These are phyloP conservation scores for Ellobius talpinus DNA, from an alignment of 2,113 vertebrate genomes.

Conservation along the genomic window DNA sequence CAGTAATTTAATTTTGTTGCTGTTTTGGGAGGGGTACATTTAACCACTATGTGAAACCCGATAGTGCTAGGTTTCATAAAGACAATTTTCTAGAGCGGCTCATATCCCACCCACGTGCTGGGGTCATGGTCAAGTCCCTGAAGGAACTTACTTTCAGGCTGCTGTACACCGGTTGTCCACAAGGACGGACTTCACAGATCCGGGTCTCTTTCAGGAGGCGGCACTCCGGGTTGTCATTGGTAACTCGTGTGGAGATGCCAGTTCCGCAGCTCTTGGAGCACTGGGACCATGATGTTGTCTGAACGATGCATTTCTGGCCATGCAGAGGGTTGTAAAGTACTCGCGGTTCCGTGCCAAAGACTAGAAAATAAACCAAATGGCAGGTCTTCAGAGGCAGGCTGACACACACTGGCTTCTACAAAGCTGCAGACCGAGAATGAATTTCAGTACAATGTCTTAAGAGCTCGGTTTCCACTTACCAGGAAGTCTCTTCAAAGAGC, in stretches of 20 bases:
- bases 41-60: neutral
- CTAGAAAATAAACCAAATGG: slow-evolving; percentile 75
- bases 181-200: slow-evolving; percentile 97
- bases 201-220: slow-evolving; percentile 96
- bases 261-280: slow-evolving; percentile 98
- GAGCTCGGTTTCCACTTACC: slow-evolving; percentile 88
- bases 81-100: neutral
- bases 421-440: neutral
- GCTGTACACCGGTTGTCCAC: slow-evolving; percentile 92
- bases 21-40: neutral
- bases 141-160: slow-evolving; percentile 93
- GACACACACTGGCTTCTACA: neutral
- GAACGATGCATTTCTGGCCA: slow-evolving; percentile 95
- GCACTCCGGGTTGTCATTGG: slow-evolving; percentile 96
- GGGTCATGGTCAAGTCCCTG: neutral
- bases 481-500: slow-evolving; percentile 91
- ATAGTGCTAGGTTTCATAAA: neutral
- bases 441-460: neutral
- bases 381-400: slow-evolving; percentile 21
- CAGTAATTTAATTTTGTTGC: neutral
- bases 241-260: slow-evolving; percentile 97
- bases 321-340: slow-evolving; percentile 89
- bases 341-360: slow-evolving; percentile 88
- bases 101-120: neutral
- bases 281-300: slow-evolving; percentile 98